A percentile compares a stretch with the other conserved stretches of the same genome.
Evolutionary conservation across 2,113 vertebrate species (phyloP).

Genomic region (Phaethornis superciliosus): DNA sequence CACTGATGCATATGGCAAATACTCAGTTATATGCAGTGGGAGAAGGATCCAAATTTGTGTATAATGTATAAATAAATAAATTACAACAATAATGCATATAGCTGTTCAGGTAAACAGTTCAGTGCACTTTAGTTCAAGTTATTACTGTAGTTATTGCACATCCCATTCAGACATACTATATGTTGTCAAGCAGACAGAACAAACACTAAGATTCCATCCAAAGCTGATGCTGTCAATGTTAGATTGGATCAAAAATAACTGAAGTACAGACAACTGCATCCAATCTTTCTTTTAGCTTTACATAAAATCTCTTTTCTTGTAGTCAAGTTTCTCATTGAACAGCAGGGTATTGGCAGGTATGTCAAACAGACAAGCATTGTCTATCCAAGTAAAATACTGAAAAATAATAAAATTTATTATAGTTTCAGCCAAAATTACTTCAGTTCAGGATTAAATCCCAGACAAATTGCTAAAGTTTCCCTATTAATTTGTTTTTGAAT

Average conservation of each 20-base stretch:
- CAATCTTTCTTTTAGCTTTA: slow-evolving; percentile 60
- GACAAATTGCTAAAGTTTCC: slow-evolving; percentile 61
- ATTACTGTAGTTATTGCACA: slow-evolving; percentile 82
- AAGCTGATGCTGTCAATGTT: slow-evolving; percentile 69
- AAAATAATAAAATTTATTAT: slow-evolving; percentile 62
- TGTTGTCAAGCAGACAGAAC: slow-evolving; percentile 69
- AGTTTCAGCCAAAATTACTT: slow-evolving; percentile 65
- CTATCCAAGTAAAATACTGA: slow-evolving; percentile 56
- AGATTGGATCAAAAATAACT: slow-evolving; percentile 70
- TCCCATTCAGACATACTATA: slow-evolving; percentile 75
- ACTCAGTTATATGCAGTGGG: slow-evolving; percentile 42
- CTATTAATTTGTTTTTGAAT: slow-evolving; percentile 65
- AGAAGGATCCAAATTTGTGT: slow-evolving; percentile 59
- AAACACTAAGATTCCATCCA: slow-evolving; percentile 66
- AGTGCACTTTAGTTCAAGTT: slow-evolving; percentile 68
- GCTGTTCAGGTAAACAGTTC: slow-evolving; percentile 75
- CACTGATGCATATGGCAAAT: slow-evolving; percentile 60
- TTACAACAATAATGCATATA: slow-evolving; percentile 74
- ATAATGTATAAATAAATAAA: slow-evolving; percentile 79
- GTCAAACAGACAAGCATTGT: slow-evolving; percentile 60
- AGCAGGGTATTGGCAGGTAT: slow-evolving; percentile 51
- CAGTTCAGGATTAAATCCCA: slow-evolving; percentile 68
- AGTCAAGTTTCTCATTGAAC: slow-evolving; percentile 62
- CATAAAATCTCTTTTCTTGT: slow-evolving; percentile 59
- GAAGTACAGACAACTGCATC: slow-evolving; percentile 64